These are phyloP conservation scores for Sphaerophoria rueppellii DNA, from an alignment of 2,888 invertebrate genomes.

Conservation along the genomic window DNA sequence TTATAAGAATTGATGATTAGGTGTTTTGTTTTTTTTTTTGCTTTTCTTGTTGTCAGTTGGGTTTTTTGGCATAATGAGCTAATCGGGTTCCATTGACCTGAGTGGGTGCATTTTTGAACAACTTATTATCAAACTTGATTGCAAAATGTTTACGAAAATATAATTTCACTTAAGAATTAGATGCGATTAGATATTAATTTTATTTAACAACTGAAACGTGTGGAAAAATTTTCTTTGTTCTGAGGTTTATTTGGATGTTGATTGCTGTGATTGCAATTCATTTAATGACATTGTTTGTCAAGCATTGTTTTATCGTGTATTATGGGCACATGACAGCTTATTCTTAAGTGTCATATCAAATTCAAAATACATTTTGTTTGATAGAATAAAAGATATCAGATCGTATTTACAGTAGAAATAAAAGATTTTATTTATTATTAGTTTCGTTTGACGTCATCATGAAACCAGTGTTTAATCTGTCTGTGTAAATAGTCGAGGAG, in stretches of 20 bases:
- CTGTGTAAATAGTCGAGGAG: too few species aligned
- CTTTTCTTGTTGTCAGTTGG: not conserved
- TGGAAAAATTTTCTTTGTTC: conserved; percentile 4
- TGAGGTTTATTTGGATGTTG: not conserved
- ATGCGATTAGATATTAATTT: conserved; percentile 14
- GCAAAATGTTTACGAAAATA: not conserved
- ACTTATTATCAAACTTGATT: not conserved
- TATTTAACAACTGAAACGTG: not conserved
- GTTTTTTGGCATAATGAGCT: not conserved
- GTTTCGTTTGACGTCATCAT: too few species aligned
- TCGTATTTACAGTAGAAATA: too few species aligned
- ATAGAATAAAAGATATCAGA: too few species aligned
- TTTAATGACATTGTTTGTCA: not conserved
- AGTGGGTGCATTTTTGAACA: not conserved
- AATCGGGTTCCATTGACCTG: not conserved
- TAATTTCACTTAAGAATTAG: not conserved
- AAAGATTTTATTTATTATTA: too few species aligned
- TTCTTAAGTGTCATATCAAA: too few species aligned
- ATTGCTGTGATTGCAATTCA: not conserved
- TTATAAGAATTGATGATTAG: not conserved
- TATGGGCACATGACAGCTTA: not conserved
- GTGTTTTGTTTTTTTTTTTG: not conserved
- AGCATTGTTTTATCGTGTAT: not conserved
- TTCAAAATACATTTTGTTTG: too few species aligned
- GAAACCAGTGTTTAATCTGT: too few species aligned